Evolutionary conservation across 2,888 invertebrate genomes (phyloP), one percentile per base, ranked within the genome.

Genomic region (Sphaerophoria taeniata): DNA sequence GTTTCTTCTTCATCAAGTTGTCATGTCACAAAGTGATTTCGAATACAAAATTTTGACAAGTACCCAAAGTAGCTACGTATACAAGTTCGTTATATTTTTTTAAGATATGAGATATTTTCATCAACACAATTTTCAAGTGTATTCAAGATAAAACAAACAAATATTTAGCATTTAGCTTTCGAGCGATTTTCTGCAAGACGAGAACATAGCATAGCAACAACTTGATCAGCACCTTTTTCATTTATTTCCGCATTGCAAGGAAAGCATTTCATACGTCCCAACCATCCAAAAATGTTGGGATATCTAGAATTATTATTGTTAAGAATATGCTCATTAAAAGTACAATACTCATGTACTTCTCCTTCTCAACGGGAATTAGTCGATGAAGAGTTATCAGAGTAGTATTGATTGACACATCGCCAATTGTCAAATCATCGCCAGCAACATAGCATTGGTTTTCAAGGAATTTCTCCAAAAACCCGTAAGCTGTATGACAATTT

Each of bases 391-490:
- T 90, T 1, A 92, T 90, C 2, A 92, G 84, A 0, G 92, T 90
- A 2, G 93, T 91, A 45, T 93, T 89, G 65, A 93, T 91, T 12
- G 91, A 91, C 55, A 93, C 89, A 88, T 94, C 94, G 0, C 94
- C 94, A 31, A 91, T 89, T 5, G 91, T 91, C 78, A 91, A 81
- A 49, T 89, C 85, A 43, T 89, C 87, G 43, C 90, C 90, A 3
- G 88, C 89, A 9, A 91, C 89, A 86, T 89, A 92, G 12, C 79
- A 79, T 9, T 88, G 87, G 2, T 89, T 88, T 47, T 90, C 87
- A 11, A 93, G 87, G 74, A 92, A 90, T 11, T 88, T 89, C 49
- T 93, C 90, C 51, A 93, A 80, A n/a, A 89, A 88, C 5, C 72
- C 89, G 72, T 90, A 92, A 2, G 90, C 90, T 45, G 89, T 89